Evolutionary conservation across 2,113 vertebrate genomes (phyloP), one percentile per base, ranked within the genome.

Genomic region (Galbula dea): DNA sequence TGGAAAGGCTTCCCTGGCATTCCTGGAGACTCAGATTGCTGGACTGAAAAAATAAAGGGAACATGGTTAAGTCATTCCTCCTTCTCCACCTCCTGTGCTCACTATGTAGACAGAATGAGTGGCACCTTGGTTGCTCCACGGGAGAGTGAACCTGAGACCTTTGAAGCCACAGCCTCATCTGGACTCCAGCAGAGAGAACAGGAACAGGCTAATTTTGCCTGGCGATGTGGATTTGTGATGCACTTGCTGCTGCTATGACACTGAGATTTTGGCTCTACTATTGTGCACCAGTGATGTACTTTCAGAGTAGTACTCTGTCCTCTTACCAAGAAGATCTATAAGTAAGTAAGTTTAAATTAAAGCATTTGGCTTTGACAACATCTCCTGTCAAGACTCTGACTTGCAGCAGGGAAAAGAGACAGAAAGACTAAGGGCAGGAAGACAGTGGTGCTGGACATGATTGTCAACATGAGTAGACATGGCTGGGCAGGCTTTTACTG

Each of bases 11-110:
- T 55, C 23, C 27, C 45, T 54, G 65, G n/a, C 59, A 11, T 54
- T 78, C 30, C n/a, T 9, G 37, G 45, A 73, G 39, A 58, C 14
- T 54, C 1, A 0, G 37, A 30, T 5, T 62, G 24, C 22, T 7
- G 3, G 68, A 41, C 43, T 86, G 83, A 73, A 94, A 94, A 86
- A 83, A 37, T 4, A 75, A 81, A 92, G 15, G 19, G 29, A 52
- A 84, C 88, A 55, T 32, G 30, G 61, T 66, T 13, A 62, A 62
- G 59, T 43, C 41, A 7, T 88, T 71, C 51, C 69, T 65, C 72
- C 41, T 73, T 41, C 63, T 66, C 49, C 63, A 45, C 24, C 51
- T 83, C 22, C 41, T 69, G 43, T 23, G 27, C 26, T 18, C 2
- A 1, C 21, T 43, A 3, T 10, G 12, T 54, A 49, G 61, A 63